Evolutionary conservation across 2,113 vertebrate genomes (phyloP).

Genomic region (Octodon degus): DNA sequence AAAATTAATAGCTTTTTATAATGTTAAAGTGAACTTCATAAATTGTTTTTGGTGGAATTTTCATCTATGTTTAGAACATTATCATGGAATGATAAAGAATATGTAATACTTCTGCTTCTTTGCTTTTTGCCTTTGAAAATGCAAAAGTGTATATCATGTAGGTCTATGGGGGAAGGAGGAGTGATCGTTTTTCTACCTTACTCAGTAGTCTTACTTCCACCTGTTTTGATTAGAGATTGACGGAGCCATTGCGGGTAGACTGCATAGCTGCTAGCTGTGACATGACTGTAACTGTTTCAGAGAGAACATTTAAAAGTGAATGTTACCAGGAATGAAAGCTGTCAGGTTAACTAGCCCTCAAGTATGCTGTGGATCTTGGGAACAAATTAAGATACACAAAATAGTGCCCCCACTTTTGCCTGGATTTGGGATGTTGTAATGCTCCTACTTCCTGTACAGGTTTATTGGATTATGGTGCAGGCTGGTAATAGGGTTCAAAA

Average conservation of each 20-base stretch:
- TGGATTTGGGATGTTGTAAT: conserved; percentile 51
- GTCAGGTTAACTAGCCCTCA: neutral
- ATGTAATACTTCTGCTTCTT: conserved; percentile 3
- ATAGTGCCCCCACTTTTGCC: neutral
- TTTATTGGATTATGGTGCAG: conserved; percentile 61
- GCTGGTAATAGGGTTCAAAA: conserved; percentile 48
- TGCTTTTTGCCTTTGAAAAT: conserved; percentile 48
- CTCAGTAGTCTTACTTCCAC: conserved; percentile 27
- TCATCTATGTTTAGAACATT: conserved; percentile 50
- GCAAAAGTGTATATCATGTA: conserved; percentile 31
- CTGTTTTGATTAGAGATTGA: conserved; percentile 30
- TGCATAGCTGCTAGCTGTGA: conserved; percentile 14
- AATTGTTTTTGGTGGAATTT: conserved; percentile 66
- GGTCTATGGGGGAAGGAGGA: neutral
- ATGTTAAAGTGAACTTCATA: conserved; percentile 55
- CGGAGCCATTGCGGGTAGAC: conserved; percentile 52
- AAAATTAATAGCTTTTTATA: conserved; percentile 57
- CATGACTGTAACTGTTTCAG: neutral
- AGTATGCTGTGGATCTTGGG: neutral
- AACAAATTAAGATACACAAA: conserved; percentile 2
- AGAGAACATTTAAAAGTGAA: neutral
- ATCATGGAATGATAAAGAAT: conserved; percentile 31
- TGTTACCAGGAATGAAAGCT: neutral
- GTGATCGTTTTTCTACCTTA: conserved; percentile 47
- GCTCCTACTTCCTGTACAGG: conserved; percentile 26